phyloP scores from a whole-genome alignment of 2,797 vertebrate species.

The Acomys russatus region DNA sequence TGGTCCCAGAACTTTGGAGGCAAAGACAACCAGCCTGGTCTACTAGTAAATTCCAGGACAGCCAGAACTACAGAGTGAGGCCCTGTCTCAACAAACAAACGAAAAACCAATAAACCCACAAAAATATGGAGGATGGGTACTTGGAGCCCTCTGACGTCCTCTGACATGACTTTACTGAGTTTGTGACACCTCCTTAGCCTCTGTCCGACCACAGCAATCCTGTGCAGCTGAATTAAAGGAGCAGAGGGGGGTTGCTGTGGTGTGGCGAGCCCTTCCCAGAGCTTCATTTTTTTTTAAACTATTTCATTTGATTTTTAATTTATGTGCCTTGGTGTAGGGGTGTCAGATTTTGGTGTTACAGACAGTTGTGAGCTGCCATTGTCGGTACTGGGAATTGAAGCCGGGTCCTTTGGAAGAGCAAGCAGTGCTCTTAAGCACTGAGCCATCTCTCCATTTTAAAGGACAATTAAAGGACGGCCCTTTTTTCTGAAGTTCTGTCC shows the following conservation, averaged over 20 bases:
- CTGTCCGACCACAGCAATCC: too few species aligned
- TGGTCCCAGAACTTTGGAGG: neutral
- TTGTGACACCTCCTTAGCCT: neutral
- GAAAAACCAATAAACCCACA: neutral
- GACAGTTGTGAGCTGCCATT: too few species aligned
- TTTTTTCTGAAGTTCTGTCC: neutral
- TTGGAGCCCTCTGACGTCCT: neutral
- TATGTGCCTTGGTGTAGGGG: too few species aligned
- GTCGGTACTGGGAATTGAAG: too few species aligned
- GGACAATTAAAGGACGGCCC: neutral
- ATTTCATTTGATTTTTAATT: too few species aligned
- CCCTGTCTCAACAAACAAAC: neutral
- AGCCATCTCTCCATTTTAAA: neutral
- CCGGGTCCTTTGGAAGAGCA: too few species aligned
- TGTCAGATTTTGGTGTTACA: too few species aligned
- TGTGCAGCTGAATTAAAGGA: neutral
- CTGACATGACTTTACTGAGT: accelerated
- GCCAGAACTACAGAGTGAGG: neutral
- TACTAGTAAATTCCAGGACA: neutral
- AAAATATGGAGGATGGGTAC: neutral
- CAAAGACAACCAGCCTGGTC: neutral
- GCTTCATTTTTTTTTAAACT: too few species aligned
- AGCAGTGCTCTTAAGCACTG: too few species aligned
- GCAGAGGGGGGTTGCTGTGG: neutral
- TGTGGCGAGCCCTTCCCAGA: neutral